phyloP scores from a whole-genome alignment of 1,140 invertebrate genomes.

The Pseudomyrmex dendroicus region DNA sequence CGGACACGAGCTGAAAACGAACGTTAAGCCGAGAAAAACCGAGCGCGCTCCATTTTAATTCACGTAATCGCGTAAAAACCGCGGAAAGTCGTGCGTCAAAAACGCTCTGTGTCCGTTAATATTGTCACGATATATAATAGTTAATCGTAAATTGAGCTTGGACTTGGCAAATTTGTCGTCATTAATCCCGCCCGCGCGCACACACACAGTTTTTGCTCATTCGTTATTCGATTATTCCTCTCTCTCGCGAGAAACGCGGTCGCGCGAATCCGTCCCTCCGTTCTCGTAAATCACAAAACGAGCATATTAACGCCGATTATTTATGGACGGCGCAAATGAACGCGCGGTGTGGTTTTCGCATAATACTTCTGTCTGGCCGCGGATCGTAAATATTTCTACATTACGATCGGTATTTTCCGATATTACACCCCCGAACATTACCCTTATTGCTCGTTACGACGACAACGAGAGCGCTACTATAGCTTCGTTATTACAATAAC shows the following conservation, averaged over 20 bases:
- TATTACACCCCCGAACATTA: neutral
- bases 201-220: neutral
- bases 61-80: too few species aligned
- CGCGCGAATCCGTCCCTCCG: neutral
- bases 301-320: slow-evolving; percentile 34
- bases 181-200: slow-evolving; percentile 12
- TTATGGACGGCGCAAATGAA: slow-evolving; percentile 25
- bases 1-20: too few species aligned
- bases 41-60: too few species aligned
- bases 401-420: slow-evolving; percentile 15
- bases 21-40: too few species aligned
- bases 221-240: neutral
- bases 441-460: neutral
- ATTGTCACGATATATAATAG: neutral
- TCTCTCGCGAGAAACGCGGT: neutral
- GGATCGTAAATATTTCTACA: slow-evolving; percentile 17
- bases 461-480: too few species aligned
- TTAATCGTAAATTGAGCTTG: neutral
- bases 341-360: neutral
- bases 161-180: neutral
- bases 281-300: neutral
- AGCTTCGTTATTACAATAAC: too few species aligned
- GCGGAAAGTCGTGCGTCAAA: too few species aligned
- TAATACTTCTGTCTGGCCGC: neutral
- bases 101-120: neutral